Percentiles rank a stretch among this genome's conserved stretches.
These are phyloP conservation scores for Neomicropteryx cornuta DNA, from an alignment of 1,140 invertebrate genomes.

Conservation along the genomic window DNA sequence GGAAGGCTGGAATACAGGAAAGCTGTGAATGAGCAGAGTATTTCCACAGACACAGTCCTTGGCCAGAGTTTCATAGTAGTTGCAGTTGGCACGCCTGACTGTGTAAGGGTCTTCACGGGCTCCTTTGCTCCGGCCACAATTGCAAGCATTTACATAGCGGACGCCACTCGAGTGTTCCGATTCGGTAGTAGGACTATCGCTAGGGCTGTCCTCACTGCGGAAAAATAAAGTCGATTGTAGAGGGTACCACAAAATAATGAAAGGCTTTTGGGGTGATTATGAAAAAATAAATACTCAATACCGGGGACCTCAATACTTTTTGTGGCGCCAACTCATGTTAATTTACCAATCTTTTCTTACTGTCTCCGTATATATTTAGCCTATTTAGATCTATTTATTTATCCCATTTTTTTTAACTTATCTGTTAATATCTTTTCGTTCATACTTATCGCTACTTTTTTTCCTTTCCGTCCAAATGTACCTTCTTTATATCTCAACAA, in stretches of 20 bases:
- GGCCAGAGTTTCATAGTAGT: conserved; percentile 68
- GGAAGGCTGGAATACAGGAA: conserved; percentile 79
- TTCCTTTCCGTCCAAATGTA: too few species aligned
- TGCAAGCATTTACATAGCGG: conserved; percentile 74
- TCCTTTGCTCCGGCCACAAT: conserved; percentile 79
- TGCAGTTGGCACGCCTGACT: conserved; percentile 72
- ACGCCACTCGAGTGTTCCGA: conserved; percentile 69
- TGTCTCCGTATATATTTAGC: too few species aligned
- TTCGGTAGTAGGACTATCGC: conserved; percentile 35
- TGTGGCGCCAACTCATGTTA: too few species aligned
- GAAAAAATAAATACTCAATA: too few species aligned
- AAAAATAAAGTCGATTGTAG: background rate
- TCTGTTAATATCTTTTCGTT: too few species aligned
- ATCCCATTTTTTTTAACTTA: too few species aligned
- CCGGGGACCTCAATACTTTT: too few species aligned
- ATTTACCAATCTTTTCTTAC: too few species aligned
- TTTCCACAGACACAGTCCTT: conserved; percentile 63
- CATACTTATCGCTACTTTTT: too few species aligned
- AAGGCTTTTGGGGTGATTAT: background rate
- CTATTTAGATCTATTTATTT: too few species aligned
- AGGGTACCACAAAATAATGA: background rate
- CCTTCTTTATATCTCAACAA: too few species aligned
- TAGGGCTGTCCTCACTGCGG: conserved; percentile 19
- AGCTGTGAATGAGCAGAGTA: conserved; percentile 52
- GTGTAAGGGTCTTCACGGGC: conserved; percentile 83